A percentile compares a stretch with the other conserved stretches of the same genome.
Conservation (phyloP, 2,113 vertebrate species). For the Meriones unguiculatus region DNA sequence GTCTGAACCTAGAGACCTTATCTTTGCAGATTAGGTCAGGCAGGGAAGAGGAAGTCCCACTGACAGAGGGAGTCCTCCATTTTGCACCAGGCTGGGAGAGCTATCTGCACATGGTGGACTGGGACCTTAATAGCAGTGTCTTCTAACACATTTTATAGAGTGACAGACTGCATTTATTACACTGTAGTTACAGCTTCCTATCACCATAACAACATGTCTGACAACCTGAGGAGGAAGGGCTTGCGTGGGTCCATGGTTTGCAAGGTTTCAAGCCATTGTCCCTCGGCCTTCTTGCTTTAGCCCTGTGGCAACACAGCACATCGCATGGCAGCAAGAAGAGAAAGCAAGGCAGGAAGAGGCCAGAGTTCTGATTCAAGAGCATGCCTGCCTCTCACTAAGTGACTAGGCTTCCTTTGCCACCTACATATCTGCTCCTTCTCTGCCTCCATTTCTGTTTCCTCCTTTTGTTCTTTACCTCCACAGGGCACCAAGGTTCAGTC, state of each 20-base stretch:
- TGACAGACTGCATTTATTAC: background rate
- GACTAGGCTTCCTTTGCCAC: background rate
- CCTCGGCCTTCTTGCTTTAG: background rate
- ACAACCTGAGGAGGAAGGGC: background rate
- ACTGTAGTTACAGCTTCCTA: background rate
- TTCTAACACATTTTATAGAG: background rate
- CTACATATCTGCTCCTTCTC: background rate
- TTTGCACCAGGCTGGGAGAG: too few relatives aligned
- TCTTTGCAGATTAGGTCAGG: too few relatives aligned
- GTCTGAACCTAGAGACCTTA: too few relatives aligned
- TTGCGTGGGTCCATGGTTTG: background rate
- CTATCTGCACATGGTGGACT: too few relatives aligned
- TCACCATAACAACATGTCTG: background rate
- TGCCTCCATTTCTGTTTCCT: background rate
- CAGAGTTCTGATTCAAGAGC: background rate
- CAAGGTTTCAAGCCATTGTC: background rate
- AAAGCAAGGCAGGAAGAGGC: background rate
- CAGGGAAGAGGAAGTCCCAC: too few relatives aligned
- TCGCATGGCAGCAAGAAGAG: background rate
- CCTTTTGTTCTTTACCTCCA: background rate
- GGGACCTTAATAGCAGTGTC: too few relatives aligned
- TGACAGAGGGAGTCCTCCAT: too few relatives aligned
- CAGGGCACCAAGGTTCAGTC: background rate
- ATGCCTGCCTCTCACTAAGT: background rate
- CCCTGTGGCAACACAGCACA: background rate